Evolutionary conservation across 2,888 invertebrate genomes (phyloP).

Genomic region (Podotricha telesiphe): DNA sequence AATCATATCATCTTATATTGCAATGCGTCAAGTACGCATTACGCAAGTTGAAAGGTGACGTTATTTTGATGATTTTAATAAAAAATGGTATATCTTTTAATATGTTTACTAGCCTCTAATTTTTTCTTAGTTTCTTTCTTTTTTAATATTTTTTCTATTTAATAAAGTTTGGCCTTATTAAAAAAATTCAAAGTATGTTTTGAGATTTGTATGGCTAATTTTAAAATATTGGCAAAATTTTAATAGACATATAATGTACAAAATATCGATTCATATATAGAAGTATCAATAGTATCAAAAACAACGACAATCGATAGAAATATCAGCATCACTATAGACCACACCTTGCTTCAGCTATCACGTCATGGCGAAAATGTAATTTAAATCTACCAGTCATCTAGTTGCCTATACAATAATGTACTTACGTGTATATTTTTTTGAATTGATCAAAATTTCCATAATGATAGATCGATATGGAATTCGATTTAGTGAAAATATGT

Average conservation of each 20-base stretch:
- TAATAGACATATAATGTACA: not conserved
- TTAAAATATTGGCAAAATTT: no score
- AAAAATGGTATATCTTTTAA: no score
- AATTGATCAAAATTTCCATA: slow-evolving; percentile 7
- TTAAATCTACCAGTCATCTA: slow-evolving; percentile 63
- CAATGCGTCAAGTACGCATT: no score
- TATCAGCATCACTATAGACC: slow-evolving; percentile 57
- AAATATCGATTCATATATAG: not conserved
- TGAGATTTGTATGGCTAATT: no score
- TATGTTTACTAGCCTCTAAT: no score
- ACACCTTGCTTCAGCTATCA: slow-evolving; percentile 67
- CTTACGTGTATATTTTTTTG: not conserved
- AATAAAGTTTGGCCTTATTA: no score
- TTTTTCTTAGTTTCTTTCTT: no score
- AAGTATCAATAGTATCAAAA: not conserved
- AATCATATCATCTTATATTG: no score
- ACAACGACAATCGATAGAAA: not conserved
- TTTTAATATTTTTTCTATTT: no score
- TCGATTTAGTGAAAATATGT: not conserved
- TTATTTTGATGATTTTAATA: no score
- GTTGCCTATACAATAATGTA: slow-evolving; percentile 41
- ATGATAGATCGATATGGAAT: not conserved
- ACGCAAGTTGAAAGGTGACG: no score
- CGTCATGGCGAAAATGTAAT: slow-evolving; percentile 71
- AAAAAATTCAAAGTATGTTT: no score